A percentile compares a stretch with the other conserved stretches of the same genome.
Conservation (phyloP, 1,140 invertebrate species). For the Octopus sinensis region DNA sequence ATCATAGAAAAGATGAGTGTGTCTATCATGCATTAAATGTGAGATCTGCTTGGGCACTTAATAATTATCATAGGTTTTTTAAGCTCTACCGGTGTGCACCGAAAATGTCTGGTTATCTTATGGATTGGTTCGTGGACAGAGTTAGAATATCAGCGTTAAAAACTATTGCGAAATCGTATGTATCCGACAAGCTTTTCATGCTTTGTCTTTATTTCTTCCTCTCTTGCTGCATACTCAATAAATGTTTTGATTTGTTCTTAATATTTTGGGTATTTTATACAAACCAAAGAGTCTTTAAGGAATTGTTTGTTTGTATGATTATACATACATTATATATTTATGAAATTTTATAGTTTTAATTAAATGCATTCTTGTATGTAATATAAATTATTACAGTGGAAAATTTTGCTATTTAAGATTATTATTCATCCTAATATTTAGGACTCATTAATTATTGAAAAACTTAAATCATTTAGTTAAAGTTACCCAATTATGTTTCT, state of each 20-base stretch:
- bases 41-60: conserved; percentile 83
- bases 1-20: conserved; percentile 79
- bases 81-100: conserved; percentile 81
- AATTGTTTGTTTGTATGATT: too few species aligned
- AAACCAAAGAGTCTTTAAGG: too few species aligned
- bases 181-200: conserved; percentile 50
- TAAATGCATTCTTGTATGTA: too few species aligned
- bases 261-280: too few species aligned
- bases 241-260: neutral
- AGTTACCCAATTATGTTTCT: too few species aligned
- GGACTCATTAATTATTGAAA: too few species aligned
- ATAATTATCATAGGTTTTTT: conserved; percentile 90
- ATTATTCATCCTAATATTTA: too few species aligned
- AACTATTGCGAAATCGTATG: conserved; percentile 93
- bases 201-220: neutral
- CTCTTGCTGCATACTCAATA: neutral
- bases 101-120: conserved; percentile 91
- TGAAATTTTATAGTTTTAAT: too few species aligned
- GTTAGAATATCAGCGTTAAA: conserved; percentile 88
- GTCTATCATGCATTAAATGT: conserved; percentile 83
- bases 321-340: too few species aligned
- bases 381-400: too few species aligned
- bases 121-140: conserved; percentile 94
- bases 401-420: too few species aligned
- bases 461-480: too few species aligned